Base-by-base conservation (phyloP, 2,888 invertebrate species). In the Miltochrista miniata region DNA sequence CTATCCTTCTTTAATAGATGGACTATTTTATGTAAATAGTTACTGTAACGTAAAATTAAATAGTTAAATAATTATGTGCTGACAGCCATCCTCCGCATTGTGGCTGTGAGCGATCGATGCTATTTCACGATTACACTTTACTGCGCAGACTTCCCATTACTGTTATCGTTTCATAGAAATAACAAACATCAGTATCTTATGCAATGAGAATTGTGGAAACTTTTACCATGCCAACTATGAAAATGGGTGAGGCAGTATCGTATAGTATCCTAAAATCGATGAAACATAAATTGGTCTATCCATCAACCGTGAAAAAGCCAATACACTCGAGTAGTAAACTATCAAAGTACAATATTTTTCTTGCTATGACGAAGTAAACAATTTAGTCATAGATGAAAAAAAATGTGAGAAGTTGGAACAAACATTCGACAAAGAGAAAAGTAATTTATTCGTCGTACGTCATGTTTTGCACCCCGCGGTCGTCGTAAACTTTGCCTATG, bases 401-500 rank as follows among this genome's bases (percentile, higher is more conserved):
- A 69, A 70, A 51, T 41, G 48, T 47, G 24, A 12, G 39, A 64
- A 66, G 60, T 66, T 57, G 35, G 40, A 54, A 68, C 75, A 78
- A 77, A 81, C 72, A 76, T 61, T 61, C 66, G 63, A 68, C 67
- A 68, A 68, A 67, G 70, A 68, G 72, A 68, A 64, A 80, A 77
- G 77, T 81, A 78, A 83, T 83, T 82, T 85, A 80, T 82, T 80
- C 75, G 70, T 64, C 70, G 70, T 81, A 77, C 73, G 78, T 83
- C 81, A 80, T 74, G 70, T 75, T 78, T 72, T 59, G 59, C 61
- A 64, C 61, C 71, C 65, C 59, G 49, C 51, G 61, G 64, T 53
- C 49, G 55, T 70, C 70, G 63, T 70, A 70, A 73, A 74, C 49
- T 72, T 70, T 52, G 61, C 56, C 58, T n/a, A n/a, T n/a, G n/a